A percentile compares a stretch with the other conserved stretches of the same genome.
phyloP scores from a whole-genome alignment of 2,797 vertebrate genomes.

The Tarsius wallacei region DNA sequence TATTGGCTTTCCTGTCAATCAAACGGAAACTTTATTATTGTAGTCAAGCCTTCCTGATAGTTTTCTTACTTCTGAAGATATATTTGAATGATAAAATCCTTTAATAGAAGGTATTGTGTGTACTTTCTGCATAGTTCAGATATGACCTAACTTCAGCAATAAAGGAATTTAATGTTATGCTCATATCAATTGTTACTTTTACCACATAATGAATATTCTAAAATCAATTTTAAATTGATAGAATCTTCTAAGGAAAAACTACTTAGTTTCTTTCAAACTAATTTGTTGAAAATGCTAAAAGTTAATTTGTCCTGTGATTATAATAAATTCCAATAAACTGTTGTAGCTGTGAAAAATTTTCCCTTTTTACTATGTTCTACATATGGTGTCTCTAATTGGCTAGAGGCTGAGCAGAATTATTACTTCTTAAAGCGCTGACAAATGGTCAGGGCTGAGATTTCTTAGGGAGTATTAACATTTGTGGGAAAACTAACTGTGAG shows the following conservation, averaged over 20 bases:
- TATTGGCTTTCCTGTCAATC: neutral
- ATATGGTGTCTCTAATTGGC: neutral
- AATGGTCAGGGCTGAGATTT: constrained; percentile 17
- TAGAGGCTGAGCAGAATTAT: neutral
- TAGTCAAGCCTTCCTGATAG: neutral
- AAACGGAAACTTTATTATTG: neutral
- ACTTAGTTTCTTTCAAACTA: neutral
- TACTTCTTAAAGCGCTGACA: neutral
- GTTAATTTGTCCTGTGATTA: neutral
- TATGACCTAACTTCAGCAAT: neutral
- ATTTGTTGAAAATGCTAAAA: constrained; percentile 37
- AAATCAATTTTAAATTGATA: constrained; percentile 18
- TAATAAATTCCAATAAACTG: neutral
- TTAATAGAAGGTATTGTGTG: neutral
- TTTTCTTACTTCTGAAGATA: neutral
- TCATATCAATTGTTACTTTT: neutral
- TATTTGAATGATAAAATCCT: neutral
- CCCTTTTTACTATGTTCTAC: neutral
- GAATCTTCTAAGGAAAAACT: neutral
- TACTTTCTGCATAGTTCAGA: neutral
- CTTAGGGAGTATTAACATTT: constrained; percentile 54
- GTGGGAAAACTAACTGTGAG: constrained; percentile 59
- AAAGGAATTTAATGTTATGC: neutral
- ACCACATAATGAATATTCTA: constrained; percentile 40
- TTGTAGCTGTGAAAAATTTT: neutral